These are phyloP conservation scores for Ryuthela nishihirai DNA, from an alignment of 2,888 invertebrate genomes.

Conservation along the genomic window DNA sequence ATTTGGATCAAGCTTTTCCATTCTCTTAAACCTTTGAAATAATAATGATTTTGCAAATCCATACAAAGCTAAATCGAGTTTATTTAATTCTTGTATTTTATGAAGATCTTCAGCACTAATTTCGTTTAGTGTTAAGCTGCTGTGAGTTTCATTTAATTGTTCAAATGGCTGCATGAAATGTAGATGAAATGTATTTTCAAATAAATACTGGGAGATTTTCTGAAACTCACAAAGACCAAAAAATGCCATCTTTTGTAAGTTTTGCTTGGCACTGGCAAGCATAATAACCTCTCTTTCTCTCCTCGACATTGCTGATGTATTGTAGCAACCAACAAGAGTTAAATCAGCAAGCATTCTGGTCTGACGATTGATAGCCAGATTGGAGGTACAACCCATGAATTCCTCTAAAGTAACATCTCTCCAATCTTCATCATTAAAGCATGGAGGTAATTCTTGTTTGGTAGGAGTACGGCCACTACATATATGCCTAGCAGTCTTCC, in stretches of 20 bases:
- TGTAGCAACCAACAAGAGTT: constrained; percentile 92
- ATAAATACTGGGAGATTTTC: constrained; percentile 68
- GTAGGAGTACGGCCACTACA: constrained; percentile 70
- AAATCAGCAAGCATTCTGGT: constrained; percentile 97
- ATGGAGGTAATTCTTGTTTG: constrained; percentile 70
- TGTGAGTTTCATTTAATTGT: constrained; percentile 83
- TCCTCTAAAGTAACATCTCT: constrained; percentile 82
- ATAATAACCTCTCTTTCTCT: constrained; percentile 77
- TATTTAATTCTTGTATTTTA: constrained; percentile 74
- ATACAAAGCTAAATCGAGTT: constrained; percentile 87
- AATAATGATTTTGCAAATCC: constrained; percentile 86
- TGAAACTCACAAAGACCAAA: constrained; percentile 96
- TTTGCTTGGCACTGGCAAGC: constrained; percentile 91
- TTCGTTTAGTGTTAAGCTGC: constrained; percentile 62
- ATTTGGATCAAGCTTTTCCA: constrained; percentile 21
- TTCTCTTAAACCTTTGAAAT: constrained; percentile 63
- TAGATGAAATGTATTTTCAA: constrained; percentile 89
- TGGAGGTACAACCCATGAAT: constrained; percentile 86
- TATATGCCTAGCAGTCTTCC: constrained; percentile 71
- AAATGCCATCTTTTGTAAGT: constrained; percentile 91
- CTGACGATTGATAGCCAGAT: constrained; percentile 93
- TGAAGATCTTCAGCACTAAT: constrained; percentile 70
- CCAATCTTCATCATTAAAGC: constrained; percentile 68
- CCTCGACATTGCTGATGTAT: constrained; percentile 57
- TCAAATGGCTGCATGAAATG: constrained; percentile 79